Percentiles rank a stretch among this genome's conserved stretches.
phyloP scores from a whole-genome alignment of 2,113 vertebrate genomes.

The Steatornis caripensis region DNA sequence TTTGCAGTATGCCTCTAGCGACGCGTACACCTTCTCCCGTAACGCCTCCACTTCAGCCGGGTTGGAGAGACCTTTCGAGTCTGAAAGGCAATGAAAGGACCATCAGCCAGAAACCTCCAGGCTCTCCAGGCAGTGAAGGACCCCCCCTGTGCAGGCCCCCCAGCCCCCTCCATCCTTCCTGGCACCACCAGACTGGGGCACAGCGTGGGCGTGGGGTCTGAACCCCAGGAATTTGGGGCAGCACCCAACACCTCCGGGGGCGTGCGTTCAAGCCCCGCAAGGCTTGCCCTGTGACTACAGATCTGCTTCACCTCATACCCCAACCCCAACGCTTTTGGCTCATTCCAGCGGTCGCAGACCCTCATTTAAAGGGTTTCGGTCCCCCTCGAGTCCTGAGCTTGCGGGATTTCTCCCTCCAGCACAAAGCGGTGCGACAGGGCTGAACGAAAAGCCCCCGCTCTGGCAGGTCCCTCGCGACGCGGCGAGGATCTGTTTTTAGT shows the following conservation, averaged over 20 bases:
- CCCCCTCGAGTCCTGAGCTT: not conserved
- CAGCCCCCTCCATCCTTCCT: not conserved
- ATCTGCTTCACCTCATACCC: not conserved
- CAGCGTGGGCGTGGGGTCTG: rapidly evolving
- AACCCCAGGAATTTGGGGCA: not conserved
- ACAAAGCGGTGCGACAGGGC: not conserved
- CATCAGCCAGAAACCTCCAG: not conserved
- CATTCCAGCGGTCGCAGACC: not conserved
- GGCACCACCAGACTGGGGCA: not conserved
- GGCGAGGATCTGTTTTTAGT: not conserved
- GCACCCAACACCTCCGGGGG: not conserved
- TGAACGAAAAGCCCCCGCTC: not conserved
- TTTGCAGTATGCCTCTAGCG: conserved; percentile 97
- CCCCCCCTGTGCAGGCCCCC: rapidly evolving
- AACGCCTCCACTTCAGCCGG: conserved; percentile 92
- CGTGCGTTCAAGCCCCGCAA: rapidly evolving
- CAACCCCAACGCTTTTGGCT: not conserved
- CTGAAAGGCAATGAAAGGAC: conserved; percentile 46
- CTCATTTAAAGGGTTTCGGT: not conserved
- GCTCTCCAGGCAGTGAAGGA: not conserved
- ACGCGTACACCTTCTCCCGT: conserved; percentile 96
- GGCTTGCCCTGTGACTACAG: not conserved
- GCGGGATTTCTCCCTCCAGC: not conserved
- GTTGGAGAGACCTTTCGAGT: conserved; percentile 97
- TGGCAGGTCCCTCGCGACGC: not conserved